Conservation (phyloP, 2,888 invertebrate species). For the Cylindroiulus punctatus region DNA sequence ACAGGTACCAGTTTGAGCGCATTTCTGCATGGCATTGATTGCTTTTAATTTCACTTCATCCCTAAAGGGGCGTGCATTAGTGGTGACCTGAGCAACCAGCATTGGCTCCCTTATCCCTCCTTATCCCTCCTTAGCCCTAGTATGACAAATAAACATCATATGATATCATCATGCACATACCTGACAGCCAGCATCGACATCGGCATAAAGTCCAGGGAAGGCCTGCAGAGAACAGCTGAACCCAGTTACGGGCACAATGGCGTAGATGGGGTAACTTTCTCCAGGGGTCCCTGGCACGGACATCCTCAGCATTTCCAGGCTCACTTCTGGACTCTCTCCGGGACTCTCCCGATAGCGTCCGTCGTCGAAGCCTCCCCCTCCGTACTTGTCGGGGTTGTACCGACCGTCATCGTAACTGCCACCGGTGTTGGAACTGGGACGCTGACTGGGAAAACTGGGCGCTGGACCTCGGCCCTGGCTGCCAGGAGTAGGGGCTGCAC, state of each 20-base stretch:
- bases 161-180: background rate
- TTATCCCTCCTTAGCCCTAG: too few relatives aligned
- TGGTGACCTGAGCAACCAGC: too few relatives aligned
- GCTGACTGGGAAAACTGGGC: background rate
- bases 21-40: too few relatives aligned
- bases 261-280: slow-evolving; percentile 51
- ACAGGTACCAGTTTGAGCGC: too few relatives aligned
- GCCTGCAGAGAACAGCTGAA: slow-evolving; percentile 31
- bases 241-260: slow-evolving; percentile 24
- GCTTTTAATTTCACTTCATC: too few relatives aligned
- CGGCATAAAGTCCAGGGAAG: slow-evolving; percentile 64
- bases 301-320: slow-evolving; percentile 39
- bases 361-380: background rate
- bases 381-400: background rate
- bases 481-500: background rate
- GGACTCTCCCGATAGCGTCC: background rate
- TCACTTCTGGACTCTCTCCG: background rate
- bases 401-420: background rate
- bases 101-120: too few relatives aligned
- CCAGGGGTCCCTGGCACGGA: slow-evolving; percentile 47
- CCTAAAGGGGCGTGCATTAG: too few relatives aligned
- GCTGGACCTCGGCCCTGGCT: slow-evolving; percentile 32
- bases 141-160: background rate
- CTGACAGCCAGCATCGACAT: slow-evolving; percentile 53
- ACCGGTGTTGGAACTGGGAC: background rate